Evolutionary conservation across 2,113 vertebrate species (phyloP).

Genomic region (Hystrix brachyura): DNA sequence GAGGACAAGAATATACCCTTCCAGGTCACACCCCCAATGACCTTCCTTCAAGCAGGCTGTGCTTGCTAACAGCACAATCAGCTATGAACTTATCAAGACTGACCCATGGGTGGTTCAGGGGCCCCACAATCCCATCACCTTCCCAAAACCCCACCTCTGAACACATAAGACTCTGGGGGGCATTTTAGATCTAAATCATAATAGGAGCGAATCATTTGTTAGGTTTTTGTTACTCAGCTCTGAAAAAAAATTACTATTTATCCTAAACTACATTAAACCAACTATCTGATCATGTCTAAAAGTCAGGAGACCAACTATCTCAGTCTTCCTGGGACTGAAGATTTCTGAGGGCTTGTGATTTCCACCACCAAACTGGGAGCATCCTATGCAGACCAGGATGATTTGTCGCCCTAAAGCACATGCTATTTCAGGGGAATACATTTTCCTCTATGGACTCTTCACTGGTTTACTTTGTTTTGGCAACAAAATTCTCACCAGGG

Average conservation of each 20-base stretch:
- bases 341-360: background rate
- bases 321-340: background rate
- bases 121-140: background rate
- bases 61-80: background rate
- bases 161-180: background rate
- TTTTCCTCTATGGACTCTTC: background rate
- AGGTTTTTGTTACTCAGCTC: background rate
- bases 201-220: background rate
- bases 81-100: background rate
- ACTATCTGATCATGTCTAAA: background rate
- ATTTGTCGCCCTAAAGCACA: background rate
- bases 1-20: background rate
- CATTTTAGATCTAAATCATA: background rate
- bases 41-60: background rate
- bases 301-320: background rate
- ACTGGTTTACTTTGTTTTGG: slow-evolving; percentile 8
- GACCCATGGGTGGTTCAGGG: background rate
- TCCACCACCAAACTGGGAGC: background rate
- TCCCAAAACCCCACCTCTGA: background rate
- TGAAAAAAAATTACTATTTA: background rate
- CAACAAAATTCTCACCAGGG: background rate
- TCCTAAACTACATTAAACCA: background rate
- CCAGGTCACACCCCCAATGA: background rate
- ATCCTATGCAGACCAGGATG: background rate
- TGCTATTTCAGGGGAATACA: background rate